Conservation (phyloP, 2,888 invertebrate genomes). For the Erebia palarica region DNA sequence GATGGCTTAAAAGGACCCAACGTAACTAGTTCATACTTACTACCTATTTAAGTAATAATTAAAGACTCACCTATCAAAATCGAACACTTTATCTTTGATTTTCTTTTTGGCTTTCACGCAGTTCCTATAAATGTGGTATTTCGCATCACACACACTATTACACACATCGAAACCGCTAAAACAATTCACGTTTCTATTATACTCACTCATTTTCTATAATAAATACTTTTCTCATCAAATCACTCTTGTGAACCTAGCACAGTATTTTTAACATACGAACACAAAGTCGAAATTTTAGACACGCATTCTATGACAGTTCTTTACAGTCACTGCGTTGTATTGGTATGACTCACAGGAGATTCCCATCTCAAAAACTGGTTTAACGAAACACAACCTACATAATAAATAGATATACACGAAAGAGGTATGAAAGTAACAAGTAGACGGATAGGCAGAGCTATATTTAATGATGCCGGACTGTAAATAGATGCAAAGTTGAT, state of each 20-base stretch:
- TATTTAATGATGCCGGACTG: constrained; percentile 33
- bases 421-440: constrained; percentile 8
- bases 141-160: constrained; percentile 52
- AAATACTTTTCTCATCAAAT: neutral
- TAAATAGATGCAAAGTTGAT: constrained; percentile 37
- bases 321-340: constrained; percentile 10
- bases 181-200: constrained; percentile 54
- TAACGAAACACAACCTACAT: neutral
- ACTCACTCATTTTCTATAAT: constrained; percentile 33
- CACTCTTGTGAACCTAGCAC: neutral
- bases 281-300: neutral
- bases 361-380: constrained; percentile 27
- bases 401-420: neutral
- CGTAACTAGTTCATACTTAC: too few species aligned
- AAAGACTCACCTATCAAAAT: constrained; percentile 60
- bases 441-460: constrained; percentile 18
- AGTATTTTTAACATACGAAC: constrained; percentile 6
- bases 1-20: too few species aligned
- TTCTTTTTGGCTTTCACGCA: constrained; percentile 66
- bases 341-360: constrained; percentile 31
- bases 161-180: constrained; percentile 53
- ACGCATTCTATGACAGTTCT: constrained; percentile 18
- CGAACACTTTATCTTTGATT: constrained; percentile 53
- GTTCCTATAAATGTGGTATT: constrained; percentile 55
- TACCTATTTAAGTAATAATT: too few species aligned